phyloP scores from a whole-genome alignment of 1,140 invertebrate species.

The Tetragonula clypearis region DNA sequence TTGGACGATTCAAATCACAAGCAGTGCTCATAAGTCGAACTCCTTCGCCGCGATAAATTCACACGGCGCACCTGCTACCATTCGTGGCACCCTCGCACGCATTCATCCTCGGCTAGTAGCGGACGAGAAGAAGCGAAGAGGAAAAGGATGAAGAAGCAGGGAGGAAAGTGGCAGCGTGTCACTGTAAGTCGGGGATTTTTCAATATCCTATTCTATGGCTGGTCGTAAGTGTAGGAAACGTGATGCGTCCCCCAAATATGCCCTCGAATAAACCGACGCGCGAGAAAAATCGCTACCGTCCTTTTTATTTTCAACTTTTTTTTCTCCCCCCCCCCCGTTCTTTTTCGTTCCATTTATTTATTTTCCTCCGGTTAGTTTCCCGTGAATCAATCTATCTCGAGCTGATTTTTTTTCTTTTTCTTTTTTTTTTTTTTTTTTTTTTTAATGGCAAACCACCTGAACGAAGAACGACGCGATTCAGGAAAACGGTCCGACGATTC shows the following conservation, averaged over 20 bases:
- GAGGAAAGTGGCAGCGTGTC: slow-evolving; percentile 47
- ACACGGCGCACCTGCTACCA: slow-evolving; percentile 64
- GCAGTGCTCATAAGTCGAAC: slow-evolving; percentile 63
- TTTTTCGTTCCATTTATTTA: not conserved
- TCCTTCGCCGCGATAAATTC: slow-evolving; percentile 66
- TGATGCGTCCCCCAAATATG: slow-evolving; percentile 34
- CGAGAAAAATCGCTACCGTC: not conserved
- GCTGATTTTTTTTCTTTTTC: not conserved
- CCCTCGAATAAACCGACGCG: slow-evolving; percentile 22
- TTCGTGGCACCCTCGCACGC: slow-evolving; percentile 60
- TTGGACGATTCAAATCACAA: slow-evolving; percentile 60
- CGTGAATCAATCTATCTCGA: not conserved
- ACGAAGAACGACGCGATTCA: not conserved
- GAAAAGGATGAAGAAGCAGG: slow-evolving; percentile 2
- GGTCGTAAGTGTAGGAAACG: slow-evolving; percentile 40
- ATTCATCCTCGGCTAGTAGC: slow-evolving; percentile 59
- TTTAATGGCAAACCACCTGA: not conserved
- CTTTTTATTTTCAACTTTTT: not conserved
- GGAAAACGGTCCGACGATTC: slow-evolving; percentile 33
- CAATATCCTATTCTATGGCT: slow-evolving; percentile 69
- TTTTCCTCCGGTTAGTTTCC: no score
- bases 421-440: no score
- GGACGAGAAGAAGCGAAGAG: slow-evolving; percentile 38
- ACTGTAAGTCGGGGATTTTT: slow-evolving; percentile 72
- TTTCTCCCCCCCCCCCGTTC: not conserved